Percentiles rank a stretch among this genome's conserved stretches.
Conservation (phyloP, 1,140 invertebrate genomes). For the Ooceraea biroi region DNA sequence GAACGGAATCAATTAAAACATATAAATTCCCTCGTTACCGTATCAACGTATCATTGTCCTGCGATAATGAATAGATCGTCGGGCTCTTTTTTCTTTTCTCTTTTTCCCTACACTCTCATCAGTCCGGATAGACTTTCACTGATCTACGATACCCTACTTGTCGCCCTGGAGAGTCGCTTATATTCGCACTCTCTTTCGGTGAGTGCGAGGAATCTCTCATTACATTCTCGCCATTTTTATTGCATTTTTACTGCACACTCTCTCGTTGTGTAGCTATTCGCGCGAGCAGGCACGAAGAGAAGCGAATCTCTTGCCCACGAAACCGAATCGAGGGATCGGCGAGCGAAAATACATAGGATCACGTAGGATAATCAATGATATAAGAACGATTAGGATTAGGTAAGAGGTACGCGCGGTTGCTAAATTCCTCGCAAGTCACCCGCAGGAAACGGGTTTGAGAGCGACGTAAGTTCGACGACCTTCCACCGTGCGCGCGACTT, state of each 20-base stretch:
- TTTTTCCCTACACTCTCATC: conserved; percentile 39
- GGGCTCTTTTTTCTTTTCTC: not conserved
- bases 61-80: conserved; percentile 28
- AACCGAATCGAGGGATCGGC: too few species aligned
- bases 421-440: conserved; percentile 67
- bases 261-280: not conserved
- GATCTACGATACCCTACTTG: conserved; percentile 50
- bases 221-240: conserved; percentile 26
- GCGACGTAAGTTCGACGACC: conserved; percentile 67
- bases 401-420: conserved; percentile 66
- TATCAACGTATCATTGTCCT: conserved; percentile 27
- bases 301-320: too few species aligned
- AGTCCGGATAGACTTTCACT: conserved; percentile 50
- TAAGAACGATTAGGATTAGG: conserved; percentile 72
- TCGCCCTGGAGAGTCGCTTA: conserved; percentile 14
- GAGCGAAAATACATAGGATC: too few species aligned
- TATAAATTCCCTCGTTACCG: conserved; percentile 5
- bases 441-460: conserved; percentile 72
- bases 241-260: conserved; percentile 21
- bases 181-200: conserved; percentile 22
- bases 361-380: conserved; percentile 65
- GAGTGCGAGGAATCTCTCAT: not conserved
- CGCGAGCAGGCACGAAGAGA: too few species aligned
- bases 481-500: conserved; percentile 5
- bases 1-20: conserved; percentile 20